phyloP scores from a whole-genome alignment of 2,888 invertebrate species.

The Chouioia cunea region DNA sequence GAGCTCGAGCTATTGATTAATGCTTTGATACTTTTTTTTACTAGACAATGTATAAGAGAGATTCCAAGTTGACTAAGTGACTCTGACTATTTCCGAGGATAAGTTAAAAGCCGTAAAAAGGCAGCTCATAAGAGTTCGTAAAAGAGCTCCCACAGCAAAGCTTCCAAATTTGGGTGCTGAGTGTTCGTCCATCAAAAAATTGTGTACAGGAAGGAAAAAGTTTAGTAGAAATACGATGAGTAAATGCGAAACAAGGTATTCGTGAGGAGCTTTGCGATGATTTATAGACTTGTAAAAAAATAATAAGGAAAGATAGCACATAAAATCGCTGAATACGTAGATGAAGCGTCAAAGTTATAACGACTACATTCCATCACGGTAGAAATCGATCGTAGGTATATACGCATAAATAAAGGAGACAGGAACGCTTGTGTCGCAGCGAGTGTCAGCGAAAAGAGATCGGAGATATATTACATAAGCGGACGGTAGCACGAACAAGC shows the following conservation, averaged over 20 bases:
- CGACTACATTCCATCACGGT: not conserved
- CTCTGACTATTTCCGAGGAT: constrained; percentile 20
- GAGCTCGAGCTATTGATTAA: too few relatives aligned
- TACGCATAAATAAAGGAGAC: not conserved
- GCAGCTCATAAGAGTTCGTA: not conserved
- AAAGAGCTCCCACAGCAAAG: constrained; percentile 2
- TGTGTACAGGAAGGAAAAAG: constrained; percentile 2
- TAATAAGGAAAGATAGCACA: too few relatives aligned
- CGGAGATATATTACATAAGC: too few relatives aligned
- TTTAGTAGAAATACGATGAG: constrained; percentile 7
- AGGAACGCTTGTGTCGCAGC: too few relatives aligned
- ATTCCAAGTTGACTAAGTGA: constrained; percentile 14
- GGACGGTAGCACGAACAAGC: too few relatives aligned
- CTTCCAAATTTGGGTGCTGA: constrained; percentile 1
- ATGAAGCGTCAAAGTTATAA: not conserved
- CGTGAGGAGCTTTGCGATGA: too few relatives aligned
- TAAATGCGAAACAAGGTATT: constrained; percentile 20
- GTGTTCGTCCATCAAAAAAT: not conserved
- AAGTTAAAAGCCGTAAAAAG: constrained; percentile 34
- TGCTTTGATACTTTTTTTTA: too few relatives aligned
- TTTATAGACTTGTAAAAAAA: too few relatives aligned
- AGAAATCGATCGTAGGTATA: not conserved
- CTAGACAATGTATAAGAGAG: not conserved
- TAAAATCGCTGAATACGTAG: not conserved
- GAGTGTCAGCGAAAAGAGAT: too few relatives aligned